These are phyloP conservation scores for Pluvianellus socialis DNA, from an alignment of 2,113 vertebrate species.

Conservation along the genomic window DNA sequence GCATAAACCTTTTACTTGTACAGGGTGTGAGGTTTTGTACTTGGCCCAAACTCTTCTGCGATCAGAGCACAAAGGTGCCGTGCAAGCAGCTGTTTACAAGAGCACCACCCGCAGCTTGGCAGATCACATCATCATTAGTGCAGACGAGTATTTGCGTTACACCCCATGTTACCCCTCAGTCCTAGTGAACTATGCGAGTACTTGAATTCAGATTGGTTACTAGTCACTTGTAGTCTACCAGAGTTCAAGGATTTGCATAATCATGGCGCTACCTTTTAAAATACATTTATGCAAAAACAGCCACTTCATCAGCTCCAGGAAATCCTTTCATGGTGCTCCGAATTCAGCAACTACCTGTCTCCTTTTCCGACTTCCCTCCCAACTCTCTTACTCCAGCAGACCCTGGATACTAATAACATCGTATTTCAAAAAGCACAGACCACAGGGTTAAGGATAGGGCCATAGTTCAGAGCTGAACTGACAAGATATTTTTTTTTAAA, in stretches of 20 bases:
- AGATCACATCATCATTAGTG: neutral
- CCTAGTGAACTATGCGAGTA: rapidly evolving
- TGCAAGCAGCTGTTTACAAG: neutral
- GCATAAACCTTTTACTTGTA: neutral
- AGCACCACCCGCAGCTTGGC: neutral
- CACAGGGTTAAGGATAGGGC: neutral
- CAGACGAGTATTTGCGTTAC: neutral
- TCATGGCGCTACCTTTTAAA: neutral
- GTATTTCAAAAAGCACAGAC: neutral
- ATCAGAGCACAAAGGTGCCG: neutral
- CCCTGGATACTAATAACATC: neutral
- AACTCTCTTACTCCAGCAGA: neutral
- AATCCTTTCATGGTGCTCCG: neutral
- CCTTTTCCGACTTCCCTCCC: neutral
- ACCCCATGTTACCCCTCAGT: neutral
- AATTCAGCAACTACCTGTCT: neutral
- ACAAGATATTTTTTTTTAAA: neutral
- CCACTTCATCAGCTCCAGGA: neutral
- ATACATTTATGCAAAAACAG: neutral
- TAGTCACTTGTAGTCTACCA: neutral
- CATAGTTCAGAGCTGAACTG: neutral
- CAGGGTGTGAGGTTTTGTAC: neutral
- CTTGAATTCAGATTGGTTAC: neutral
- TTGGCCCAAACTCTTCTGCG: neutral
- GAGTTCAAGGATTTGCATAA: neutral